Base-by-base conservation (phyloP, 2,797 vertebrate genomes). In the Tangara arthus region DNA sequence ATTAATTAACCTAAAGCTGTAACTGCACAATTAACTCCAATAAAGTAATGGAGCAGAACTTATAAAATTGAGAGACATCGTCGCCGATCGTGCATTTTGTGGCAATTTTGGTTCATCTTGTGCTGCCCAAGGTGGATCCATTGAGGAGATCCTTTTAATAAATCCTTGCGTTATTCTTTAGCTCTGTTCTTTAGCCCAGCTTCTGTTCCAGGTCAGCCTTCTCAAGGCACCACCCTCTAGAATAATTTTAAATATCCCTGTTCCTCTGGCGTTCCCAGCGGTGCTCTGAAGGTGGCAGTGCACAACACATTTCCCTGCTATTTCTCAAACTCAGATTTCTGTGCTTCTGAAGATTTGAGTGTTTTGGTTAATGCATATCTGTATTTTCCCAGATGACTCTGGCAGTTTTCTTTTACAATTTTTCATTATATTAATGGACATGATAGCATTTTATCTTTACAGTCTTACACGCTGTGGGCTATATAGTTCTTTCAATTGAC, bases 281-380 rank as follows among this genome's bases (percentile, higher is more conserved):
- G 12, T 41, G 70, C 24, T 75, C 89, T 50, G 42, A 42, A 84
- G 86, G 61, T 89, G 91, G 82, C 82, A 79, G 75, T 50, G 61
- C 30, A 35, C 4, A 18, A 47, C 3, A 2, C 24, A 23, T 59
- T 76, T 71, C 13, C 32, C 30, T 14, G 21, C 3, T 34, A 1
- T 21, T 63, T 65, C 26, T 4, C 12, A 8, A 3, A 0, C 15
- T 14, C 15, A 30, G 9, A 7, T 22, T 10, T 12, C 37, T 21
- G 59, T 17, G 34, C 60, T 89, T 21, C 6, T 2, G 16, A 22
- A 65, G 39, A 8, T 44, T 15, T 35, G 27, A 11, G 17, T 68
- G 32, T n/a, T 77, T 15, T 21, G 19, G 19, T 42, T 82, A 13
- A 23, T 52, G 55, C 50, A 8, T 32, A 16, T n/a, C n/a, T 57